Conservation (phyloP, 2,797 vertebrate genomes). For the Tiaroga cobitis region DNA sequence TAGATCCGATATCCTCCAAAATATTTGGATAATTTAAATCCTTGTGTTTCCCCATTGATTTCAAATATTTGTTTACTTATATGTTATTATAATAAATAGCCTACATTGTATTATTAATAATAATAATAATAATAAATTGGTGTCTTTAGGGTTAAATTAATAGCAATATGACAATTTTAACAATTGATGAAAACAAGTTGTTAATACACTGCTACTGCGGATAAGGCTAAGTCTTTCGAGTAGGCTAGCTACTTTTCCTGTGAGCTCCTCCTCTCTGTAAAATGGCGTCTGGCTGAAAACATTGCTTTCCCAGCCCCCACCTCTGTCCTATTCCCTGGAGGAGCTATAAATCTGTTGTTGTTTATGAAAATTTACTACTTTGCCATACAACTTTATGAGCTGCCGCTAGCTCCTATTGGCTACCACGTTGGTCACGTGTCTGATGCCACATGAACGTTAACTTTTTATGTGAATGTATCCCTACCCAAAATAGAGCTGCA, state of each 20-base stretch:
- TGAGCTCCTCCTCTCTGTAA: conserved; percentile 80
- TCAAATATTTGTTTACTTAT: background rate
- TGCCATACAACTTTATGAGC: conserved; percentile 98
- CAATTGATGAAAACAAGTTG: background rate
- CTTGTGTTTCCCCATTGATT: background rate
- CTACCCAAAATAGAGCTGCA: conserved; percentile 93
- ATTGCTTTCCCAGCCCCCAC: conserved; percentile 34
- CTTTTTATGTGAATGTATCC: conserved; percentile 99
- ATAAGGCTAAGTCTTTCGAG: no score
- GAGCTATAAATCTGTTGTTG: conserved; percentile 99
- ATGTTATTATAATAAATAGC: no score
- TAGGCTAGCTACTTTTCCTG: conserved; percentile 67
- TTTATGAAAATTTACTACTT: conserved; percentile 99
- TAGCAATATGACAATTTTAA: background rate
- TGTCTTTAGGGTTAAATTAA: background rate
- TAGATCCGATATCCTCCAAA: background rate
- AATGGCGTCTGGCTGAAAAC: conserved; percentile 88
- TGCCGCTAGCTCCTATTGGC: conserved; percentile 89
- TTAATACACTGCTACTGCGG: background rate
- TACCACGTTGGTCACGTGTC: conserved; percentile 86
- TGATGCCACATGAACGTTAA: conserved; percentile 95
- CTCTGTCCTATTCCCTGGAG: conserved; percentile 53
- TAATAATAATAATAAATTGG: background rate
- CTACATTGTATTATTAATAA: no score
- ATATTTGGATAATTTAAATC: background rate